Evolutionary conservation across 2,888 invertebrate genomes (phyloP), one percentile per base, ranked within the genome.

Genomic region (Ormyrus labotus): DNA sequence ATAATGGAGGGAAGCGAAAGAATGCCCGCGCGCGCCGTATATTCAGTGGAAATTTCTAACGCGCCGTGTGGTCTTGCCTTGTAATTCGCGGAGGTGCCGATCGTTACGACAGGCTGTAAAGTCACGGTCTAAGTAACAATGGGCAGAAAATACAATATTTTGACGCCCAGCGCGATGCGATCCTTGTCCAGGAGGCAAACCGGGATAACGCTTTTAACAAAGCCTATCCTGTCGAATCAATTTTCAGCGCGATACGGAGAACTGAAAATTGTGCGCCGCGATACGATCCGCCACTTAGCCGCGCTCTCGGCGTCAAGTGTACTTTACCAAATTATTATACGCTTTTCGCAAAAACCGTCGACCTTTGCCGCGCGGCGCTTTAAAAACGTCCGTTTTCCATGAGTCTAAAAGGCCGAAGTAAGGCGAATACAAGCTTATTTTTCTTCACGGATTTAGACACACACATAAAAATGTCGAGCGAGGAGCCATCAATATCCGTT

Each of bases 141-240:
- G 57, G 63, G 45, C 65, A 34, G 53, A 80, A 75, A 80, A 19
- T 55, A 80, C 55, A 75, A 80, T 75, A 53, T 67, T 74, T 68
- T 11, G 19, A 48, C 47, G 47, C 47, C 6, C 5, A 9, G 4
- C n/a, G 13, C 34, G 57, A 11, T 7, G 61, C 13, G 10, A 5
- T 45, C 57, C 10, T 48, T 45, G 55, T 47, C 75, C 70, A 58
- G 70, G 34, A 45, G 58, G 69, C 76, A 50, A 51, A 7, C 8
- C 8, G 2, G 7, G 48, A 63, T 78, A 80, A 75, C 78, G 78
- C 67, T 82, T 82, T 78, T 81, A 83, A 82, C 80, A 75, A 81
- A 80, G 75, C 80, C 65, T 81, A 81, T 81, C 78, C 72, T 10
- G 63, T 48, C 63, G 80, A 77, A 83, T 81, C 83, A 70, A 83